Evolutionary conservation across 2,888 invertebrate genomes (phyloP).

Genomic region (Drosophila differens): DNA sequence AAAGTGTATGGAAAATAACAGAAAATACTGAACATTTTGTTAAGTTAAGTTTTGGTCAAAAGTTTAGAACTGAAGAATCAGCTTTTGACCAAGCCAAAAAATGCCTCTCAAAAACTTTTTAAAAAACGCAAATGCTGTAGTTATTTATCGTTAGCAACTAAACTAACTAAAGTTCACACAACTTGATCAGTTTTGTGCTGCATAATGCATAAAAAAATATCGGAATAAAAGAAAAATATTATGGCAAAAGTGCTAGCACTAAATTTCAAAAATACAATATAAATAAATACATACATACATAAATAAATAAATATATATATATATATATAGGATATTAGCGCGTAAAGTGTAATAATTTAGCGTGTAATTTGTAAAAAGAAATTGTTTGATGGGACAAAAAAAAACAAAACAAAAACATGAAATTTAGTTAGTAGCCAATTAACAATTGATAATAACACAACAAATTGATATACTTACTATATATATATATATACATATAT

Average conservation of each 20-base stretch:
- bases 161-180: slow-evolving; percentile 30
- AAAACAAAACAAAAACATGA: slow-evolving; percentile 54
- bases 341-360: slow-evolving; percentile 74
- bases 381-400: slow-evolving; percentile 62
- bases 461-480: slow-evolving; percentile 63
- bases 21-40: slow-evolving; percentile 35
- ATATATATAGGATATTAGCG: slow-evolving; percentile 60
- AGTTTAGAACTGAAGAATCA: slow-evolving; percentile 40
- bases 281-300: slow-evolving; percentile 32
- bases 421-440: slow-evolving; percentile 83
- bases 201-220: slow-evolving; percentile 10
- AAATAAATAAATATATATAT: slow-evolving; percentile 27
- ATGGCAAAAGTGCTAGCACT: slow-evolving; percentile 20
- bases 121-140: slow-evolving; percentile 34
- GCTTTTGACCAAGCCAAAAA: slow-evolving; percentile 45
- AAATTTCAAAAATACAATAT: slow-evolving; percentile 30
- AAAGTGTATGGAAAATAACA: neutral
- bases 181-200: slow-evolving; percentile 40
- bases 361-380: slow-evolving; percentile 75
- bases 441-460: slow-evolving; percentile 60
- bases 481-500: slow-evolving; percentile 33
- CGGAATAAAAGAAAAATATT: slow-evolving; percentile 43
- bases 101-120: slow-evolving; percentile 38
- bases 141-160: slow-evolving; percentile 32
- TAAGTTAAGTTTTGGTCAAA: slow-evolving; percentile 51